Base-by-base conservation (phyloP, 2,888 invertebrate species). In the Camponotus fellah region DNA sequence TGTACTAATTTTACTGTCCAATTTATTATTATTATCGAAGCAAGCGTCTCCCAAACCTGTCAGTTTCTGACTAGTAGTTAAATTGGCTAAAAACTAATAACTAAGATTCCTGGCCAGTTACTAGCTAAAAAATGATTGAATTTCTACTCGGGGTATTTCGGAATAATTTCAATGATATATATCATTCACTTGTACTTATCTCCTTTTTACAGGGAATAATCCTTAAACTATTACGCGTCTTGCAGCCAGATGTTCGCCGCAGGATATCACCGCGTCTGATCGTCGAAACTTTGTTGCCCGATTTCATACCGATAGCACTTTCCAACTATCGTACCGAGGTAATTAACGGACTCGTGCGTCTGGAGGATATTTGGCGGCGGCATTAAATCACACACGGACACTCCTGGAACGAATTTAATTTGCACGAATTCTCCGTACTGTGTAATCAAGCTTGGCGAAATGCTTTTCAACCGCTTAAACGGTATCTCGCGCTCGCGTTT, bases 361-460 rank as follows among this genome's bases (percentile, higher is more conserved):
- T 60, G 34, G 26, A 80, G 60, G 72, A 80, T 60, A 46, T 21
- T 72, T 60, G 3, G 43, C 32, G 58, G 17, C 32, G 56, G 32
- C 14, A 58, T 77, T 77, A 77, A 82, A 85, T 82, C 85, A 85
- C 53, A 21, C 21, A 21, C 37, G 62, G 66, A 71, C n/a, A 53
- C 53, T 49, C 75, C 26, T 37, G 69, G 72, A 69, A 84, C 74
- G 66, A 79, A 87, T 86, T 85, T 87, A 84, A 89, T 88, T 89
- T 84, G 84, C 85, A 75, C 85, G 77, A 90, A 90, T 85, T 84
- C 86, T 71, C 80, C 69, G 66, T 66, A 72, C 84, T 46, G 83
- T 88, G 88, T 69, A 86, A 91, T 91, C 85, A 85, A 83, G 53
- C 82, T 71, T 80, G 72, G 49, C 58, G 72, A 76, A 82, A 88